Conservation (phyloP, 2,113 vertebrate species). For the Pionites leucogaster region DNA sequence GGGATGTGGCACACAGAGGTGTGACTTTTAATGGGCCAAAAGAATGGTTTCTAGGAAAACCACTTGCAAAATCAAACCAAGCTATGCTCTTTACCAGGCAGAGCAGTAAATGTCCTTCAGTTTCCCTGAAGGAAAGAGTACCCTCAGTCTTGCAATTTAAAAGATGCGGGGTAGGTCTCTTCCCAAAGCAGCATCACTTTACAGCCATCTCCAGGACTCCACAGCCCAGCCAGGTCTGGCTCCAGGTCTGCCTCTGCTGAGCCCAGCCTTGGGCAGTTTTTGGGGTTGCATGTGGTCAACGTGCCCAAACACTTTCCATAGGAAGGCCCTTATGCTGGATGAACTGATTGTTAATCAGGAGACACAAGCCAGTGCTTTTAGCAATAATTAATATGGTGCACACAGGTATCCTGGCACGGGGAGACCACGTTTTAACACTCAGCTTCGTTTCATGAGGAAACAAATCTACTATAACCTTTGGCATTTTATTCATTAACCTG, state of each 20-base stretch:
- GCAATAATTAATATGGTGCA: conserved; percentile 81
- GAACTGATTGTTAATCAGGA: conserved; percentile 70
- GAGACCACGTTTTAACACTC: conserved; percentile 84
- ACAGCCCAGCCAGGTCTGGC: background rate
- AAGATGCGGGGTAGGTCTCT: background rate
- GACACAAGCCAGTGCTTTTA: conserved; percentile 74
- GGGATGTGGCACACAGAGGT: fast-evolving
- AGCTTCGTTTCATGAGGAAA: conserved; percentile 71
- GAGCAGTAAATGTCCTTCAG: background rate
- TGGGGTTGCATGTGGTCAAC: conserved; percentile 29
- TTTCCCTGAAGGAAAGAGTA: background rate
- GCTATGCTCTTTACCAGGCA: background rate
- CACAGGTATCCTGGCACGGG: conserved; percentile 76
- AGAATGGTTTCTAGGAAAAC: background rate
- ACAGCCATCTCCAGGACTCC: background rate
- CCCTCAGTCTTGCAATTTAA: background rate
- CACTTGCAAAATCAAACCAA: background rate
- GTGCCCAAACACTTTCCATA: conserved; percentile 62
- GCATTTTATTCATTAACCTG: conserved; percentile 86
- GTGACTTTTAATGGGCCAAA: background rate
- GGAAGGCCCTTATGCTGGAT: conserved; percentile 53
- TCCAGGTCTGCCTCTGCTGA: background rate
- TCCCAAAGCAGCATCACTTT: background rate
- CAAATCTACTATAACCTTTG: conserved; percentile 79
- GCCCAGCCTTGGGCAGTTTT: conserved; percentile 61